phyloP scores from a whole-genome alignment of 2,113 vertebrate genomes.

The Trichechus manatus region DNA sequence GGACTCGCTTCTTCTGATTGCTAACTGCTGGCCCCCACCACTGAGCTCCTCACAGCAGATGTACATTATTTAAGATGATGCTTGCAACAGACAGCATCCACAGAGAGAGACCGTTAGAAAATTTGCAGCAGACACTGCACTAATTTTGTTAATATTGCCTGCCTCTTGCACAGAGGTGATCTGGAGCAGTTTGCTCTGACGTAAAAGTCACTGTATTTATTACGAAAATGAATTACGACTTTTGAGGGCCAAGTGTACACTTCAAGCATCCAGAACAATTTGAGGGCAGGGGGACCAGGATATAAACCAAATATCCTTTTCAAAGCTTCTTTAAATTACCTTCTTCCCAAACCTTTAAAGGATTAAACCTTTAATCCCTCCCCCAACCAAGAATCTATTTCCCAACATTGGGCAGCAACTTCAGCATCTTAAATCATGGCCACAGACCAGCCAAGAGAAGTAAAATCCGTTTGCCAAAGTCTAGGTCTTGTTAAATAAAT shows the following conservation, averaged over 20 bases:
- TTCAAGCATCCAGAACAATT: not conserved
- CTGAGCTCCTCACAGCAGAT: not conserved
- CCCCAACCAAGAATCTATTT: conserved; percentile 55
- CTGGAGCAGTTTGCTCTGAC: not conserved
- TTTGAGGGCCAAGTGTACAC: not conserved
- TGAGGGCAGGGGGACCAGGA: not conserved
- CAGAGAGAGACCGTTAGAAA: not conserved
- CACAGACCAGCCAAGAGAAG: conserved; percentile 63
- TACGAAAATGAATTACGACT: not conserved
- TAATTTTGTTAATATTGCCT: not conserved
- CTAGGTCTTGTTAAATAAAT: conserved; percentile 78
- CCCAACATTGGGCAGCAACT: conserved; percentile 17
- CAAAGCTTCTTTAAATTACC: conserved; percentile 24
- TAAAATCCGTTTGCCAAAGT: conserved; percentile 66
- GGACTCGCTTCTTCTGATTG: not conserved
- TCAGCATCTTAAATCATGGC: conserved; percentile 61
- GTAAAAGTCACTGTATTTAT: not conserved
- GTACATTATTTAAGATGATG: not conserved
- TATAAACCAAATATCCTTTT: not conserved
- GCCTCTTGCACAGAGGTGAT: not conserved
- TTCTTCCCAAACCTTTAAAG: not conserved
- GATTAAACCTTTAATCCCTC: not conserved
- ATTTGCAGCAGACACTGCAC: not conserved
- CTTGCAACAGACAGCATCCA: not conserved
- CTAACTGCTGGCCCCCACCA: too few species aligned